Evolutionary conservation across 2,888 invertebrate genomes (phyloP), one percentile per base, ranked within the genome.

Genomic region (Drosophila nigritarsus): DNA sequence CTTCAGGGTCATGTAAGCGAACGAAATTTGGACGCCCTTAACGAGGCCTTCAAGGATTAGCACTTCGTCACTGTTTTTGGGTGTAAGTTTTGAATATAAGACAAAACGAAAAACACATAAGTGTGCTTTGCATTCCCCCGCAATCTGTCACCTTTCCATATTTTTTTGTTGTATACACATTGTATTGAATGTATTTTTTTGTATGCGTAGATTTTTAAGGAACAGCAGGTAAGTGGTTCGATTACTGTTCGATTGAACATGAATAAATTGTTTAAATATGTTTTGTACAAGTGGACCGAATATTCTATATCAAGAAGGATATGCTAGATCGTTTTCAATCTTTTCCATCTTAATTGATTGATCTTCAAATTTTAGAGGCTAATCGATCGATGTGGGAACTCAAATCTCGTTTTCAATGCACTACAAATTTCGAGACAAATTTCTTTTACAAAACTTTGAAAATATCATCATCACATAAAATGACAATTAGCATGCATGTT

Each of bases 1-100:
- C 92, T 96, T 55, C 95, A 95, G 66, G 94, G 94, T 55, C 92
- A 94, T 65, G 94, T 96, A 9, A 95, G 95, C 91, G 94, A 94
- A 30, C 94, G 94, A 74, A 95, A 96, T 92, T 92, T 96, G 80
- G 91, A 91, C 73, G 94, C 94, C 75, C 92, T 96, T 0, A 96
- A 96, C 92, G 94, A 94, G 72, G 94, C 93, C 13, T 94, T 95
- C 63, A 92, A 91, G 53, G 91, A 92, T 59, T 89, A 80, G 53
- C 0, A 32, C 5, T 27, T 36, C 18, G 29, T 30, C 9, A 11
- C 24, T 7, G n/a, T 15, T 38, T 45, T 18, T 15, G 20, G 49
- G n/a, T 20, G 45, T 27, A 38, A 45, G n/a, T 29, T 64, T 30
- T 63, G 20, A 45, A 42, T 51, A 53, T 70, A 50, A 15, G 18